phyloP scores from a whole-genome alignment of 2,797 vertebrate genomes.

The Heliangelus exortis region DNA sequence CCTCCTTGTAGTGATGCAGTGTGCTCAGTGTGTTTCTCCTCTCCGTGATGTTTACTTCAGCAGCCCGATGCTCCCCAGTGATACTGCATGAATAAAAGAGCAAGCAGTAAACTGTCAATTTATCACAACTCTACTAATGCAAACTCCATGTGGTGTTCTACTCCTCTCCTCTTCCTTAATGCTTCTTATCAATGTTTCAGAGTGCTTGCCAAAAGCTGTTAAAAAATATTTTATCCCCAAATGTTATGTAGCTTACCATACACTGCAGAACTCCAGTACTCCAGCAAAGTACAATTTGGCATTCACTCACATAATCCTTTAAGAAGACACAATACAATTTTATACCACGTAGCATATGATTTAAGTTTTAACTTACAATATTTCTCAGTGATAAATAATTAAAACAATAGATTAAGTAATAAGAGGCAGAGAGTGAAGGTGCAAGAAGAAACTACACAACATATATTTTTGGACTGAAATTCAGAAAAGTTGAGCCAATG shows the following conservation, averaged over 20 bases:
- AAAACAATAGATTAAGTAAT: neutral
- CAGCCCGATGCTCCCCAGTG: neutral
- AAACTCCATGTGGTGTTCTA: neutral
- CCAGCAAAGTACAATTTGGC: neutral
- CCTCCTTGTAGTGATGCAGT: neutral
- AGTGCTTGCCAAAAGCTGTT: slow-evolving; percentile 35
- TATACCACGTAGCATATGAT: neutral
- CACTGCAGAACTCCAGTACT: neutral
- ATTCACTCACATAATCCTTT: neutral
- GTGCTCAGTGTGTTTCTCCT: neutral
- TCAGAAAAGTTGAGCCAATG: rapidly evolving
- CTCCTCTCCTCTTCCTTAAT: slow-evolving; percentile 5
- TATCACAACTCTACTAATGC: slow-evolving; percentile 42
- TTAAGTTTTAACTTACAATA: neutral
- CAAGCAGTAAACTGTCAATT: slow-evolving; percentile 51
- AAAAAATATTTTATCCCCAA: slow-evolving; percentile 29
- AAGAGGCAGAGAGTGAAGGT: neutral
- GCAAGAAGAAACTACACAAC: neutral
- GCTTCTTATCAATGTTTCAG: slow-evolving; percentile 22
- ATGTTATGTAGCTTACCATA: neutral
- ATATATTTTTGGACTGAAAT: neutral
- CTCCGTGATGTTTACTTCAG: slow-evolving; percentile 23
- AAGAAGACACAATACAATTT: neutral
- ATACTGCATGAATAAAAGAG: slow-evolving; percentile 23
- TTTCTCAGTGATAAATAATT: neutral